Evolutionary conservation across 2,113 vertebrate species (phyloP).

Genomic region (Megalops atlanticus): DNA sequence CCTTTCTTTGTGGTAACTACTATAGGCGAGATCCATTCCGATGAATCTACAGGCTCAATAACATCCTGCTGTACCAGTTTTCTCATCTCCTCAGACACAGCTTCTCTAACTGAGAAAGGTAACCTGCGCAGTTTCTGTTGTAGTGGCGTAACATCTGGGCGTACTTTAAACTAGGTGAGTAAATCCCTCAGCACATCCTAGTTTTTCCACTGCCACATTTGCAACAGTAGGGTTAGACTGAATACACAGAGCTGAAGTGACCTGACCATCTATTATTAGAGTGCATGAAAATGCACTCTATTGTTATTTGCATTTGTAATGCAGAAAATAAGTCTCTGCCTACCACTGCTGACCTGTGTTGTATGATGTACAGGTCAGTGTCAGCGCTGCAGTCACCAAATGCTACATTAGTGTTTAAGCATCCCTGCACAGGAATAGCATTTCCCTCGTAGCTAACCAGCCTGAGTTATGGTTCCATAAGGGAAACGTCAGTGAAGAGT

Average conservation of each 20-base stretch:
- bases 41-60: constrained; percentile 17
- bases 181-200: constrained; percentile 16
- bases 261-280: background rate
- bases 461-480: background rate
- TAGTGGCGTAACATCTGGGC: constrained; percentile 17
- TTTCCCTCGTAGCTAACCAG: constrained; percentile 11
- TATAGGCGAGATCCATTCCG: background rate
- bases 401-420: background rate
- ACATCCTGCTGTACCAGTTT: background rate
- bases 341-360: background rate
- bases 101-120: constrained; percentile 1
- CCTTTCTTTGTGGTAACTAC: background rate
- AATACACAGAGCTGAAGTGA: too few relatives aligned
- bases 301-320: background rate
- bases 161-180: constrained; percentile 10
- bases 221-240: too few relatives aligned
- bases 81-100: constrained; percentile 1
- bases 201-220: background rate
- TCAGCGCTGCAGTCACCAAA: background rate
- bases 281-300: too few relatives aligned
- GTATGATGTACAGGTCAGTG: background rate
- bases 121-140: constrained; percentile 17
- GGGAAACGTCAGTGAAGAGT: background rate
- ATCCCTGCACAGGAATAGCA: background rate
- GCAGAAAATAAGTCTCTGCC: background rate